Base-by-base conservation (phyloP, 2,797 vertebrate species). In the Paratrypauchen microcephalus region DNA sequence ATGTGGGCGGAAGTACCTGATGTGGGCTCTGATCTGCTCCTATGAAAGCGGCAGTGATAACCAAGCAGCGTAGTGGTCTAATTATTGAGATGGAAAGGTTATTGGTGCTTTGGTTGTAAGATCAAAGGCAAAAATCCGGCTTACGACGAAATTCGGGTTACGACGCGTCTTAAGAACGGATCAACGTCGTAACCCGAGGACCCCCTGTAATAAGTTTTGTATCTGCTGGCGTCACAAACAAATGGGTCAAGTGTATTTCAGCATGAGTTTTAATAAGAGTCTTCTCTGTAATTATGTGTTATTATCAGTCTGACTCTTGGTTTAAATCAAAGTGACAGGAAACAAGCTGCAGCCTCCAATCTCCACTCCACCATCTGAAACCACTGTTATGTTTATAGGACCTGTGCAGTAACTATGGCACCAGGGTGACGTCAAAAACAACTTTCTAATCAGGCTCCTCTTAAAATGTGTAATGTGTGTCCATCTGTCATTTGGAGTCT, bases 281-380 rank as follows among this genome's bases (percentile, higher is more conserved):
- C 69, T 26, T 66, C 52, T 62, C 70, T 77, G 47, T 78, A 72
- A 80, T 75, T 32, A 60, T 58, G 69, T 75, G 66, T 72, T 45
- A 76, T 70, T 72, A 76, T 58, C 36, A 65, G 47, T 52, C 57
- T 76, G 69, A 52, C 67, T 84, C 77, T 72, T 60, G 39, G 68
- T 47, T 41, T 60, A 73, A 52, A 75, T 78, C 65, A 73, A 68
- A 58, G 19, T 54, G 66, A 41, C 55, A 66, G 52, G 59, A 78
- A 77, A 74, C 68, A 75, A 72, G 83, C 79, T 70, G 66, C 68
- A 65, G 69, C 65, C 62, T 58, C 26, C 9, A 52, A 23, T 65
- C 24, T 58, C 72, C 41, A 64, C 36, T 69, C 63, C 47, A 57
- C 41, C 47, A 4, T 70, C 64, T 36, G 68, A 66, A 62, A 64